Base-by-base conservation (phyloP, 30 jellyfish, hydroid and myxozoan species). In the Nemopilema nomurai region DNA sequence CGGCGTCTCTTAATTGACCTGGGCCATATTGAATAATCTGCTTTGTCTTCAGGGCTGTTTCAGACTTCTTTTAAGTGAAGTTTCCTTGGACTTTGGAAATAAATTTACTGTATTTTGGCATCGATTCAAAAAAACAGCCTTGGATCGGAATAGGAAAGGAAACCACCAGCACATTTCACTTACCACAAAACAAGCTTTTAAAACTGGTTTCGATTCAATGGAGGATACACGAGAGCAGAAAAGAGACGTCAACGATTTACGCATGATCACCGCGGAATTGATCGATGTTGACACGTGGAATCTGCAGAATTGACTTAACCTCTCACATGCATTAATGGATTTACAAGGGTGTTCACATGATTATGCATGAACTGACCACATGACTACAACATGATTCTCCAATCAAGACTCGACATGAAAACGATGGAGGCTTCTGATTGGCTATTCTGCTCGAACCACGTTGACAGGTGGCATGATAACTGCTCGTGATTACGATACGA, bases 391-490 rank as follows among this genome's bases (percentile, higher is more conserved):
- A 6, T 3, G 57, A 13, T 41, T 13, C 57, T 41, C 57, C 57
- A 41, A 41, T 41, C 57, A 41, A 3, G 13, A 3, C 57, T 41
- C 13, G 57, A 41, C 57, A 41, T 41, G 57, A 3, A 6, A 41
- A 41, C 6, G 6, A 41, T 41, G 13, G 13, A 41, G 57, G 9
- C 13, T 41, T 41, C 27, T 80, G 76, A 80, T 80, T 80, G 89
- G 89, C 89, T 68, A 51, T n/a, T 18, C 1, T 17, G 57, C 51
- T 71, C 81, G 68, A 23, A 64, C 65, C 74, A 62, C 29, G 29
- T 21, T 77, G 87, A 62, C 87, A 77, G 87, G 87, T 77, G 76
- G 74, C 18, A 23, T 62, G 68, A 62, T 29, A 1, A 49, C 67
- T 29, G 33, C 81, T 27, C 83, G 51, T 29, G 83, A 13, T 27